Conservation (phyloP, 2,797 vertebrate species). For the Ispidina picta region DNA sequence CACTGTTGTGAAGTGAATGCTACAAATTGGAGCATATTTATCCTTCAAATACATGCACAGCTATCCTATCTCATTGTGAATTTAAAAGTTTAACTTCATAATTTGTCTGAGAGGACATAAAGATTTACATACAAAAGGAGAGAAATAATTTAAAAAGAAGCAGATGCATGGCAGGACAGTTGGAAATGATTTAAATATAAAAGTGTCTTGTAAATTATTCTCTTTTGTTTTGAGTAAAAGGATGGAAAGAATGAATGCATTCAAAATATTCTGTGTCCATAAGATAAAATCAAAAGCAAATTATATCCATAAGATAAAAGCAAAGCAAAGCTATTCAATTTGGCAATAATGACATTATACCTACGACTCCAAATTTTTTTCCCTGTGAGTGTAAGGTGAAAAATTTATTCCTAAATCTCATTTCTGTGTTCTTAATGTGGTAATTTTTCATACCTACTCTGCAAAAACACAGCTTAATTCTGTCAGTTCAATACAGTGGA, state of each 20-base stretch:
- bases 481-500: not conserved
- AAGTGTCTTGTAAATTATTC: not conserved
- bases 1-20: not conserved
- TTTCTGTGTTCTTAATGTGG: not conserved
- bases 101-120: not conserved
- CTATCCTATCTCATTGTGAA: not conserved
- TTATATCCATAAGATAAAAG: not conserved
- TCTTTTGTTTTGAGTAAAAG: not conserved
- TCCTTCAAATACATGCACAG: not conserved
- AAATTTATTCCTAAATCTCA: not conserved
- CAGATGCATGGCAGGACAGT: not conserved
- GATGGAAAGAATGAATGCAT: not conserved
- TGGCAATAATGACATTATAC: not conserved
- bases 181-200: not conserved
- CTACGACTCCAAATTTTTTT: not conserved
- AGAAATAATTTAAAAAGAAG: not conserved
- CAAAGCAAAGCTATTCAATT: not conserved
- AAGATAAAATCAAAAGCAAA: not conserved
- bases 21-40: not conserved
- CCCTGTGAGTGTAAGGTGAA: not conserved
- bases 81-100: not conserved
- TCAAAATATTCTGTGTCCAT: not conserved
- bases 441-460: not conserved
- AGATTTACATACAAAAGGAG: not conserved
- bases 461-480: not conserved